Base-by-base conservation (phyloP, 2,113 vertebrate species). In the Peromyscus maniculatus region DNA sequence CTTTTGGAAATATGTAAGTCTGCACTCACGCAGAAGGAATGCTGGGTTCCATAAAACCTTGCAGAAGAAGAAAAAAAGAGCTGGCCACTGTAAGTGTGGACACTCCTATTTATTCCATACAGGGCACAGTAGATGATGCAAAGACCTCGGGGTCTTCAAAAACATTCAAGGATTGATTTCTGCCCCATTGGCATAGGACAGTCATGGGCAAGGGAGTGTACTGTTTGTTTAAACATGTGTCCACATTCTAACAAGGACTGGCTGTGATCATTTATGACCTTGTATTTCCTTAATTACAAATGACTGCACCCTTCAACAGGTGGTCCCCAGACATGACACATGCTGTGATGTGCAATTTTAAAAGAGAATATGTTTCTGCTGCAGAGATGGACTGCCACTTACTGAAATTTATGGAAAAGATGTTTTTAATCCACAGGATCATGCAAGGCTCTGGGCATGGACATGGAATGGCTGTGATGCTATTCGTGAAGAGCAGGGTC, bases 251-350 rank as follows among this genome's bases (percentile, higher is more conserved):
- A 92, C 16, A 43, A 26, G 72, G 86, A 83, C 92, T 84, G 62
- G 46, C 86, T 94, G 46, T 57, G 67, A 93, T 95, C 71, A 57
- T 88, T 91, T 91, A 91, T 33, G 75, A 89, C 59, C 93, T 15
- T 79, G 55, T 46, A 57, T 89, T 17, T 57, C 80, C 94, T 66
- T 95, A 69, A 89, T 97, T 93, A 90, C 90, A 93, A 93, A 95
- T 80, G 92, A 43, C 92, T 43, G 49, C 55, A 80, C 79, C 91
- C 71, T 91, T 93, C 26, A 6, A 77, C 96, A 97, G 97, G 95
- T 91, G 92, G 92, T 95, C 82, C 89, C 95, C 97, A 97, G 97
- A 97, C 21, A 16, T 52, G 80, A 66, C 28, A 80, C 43, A 93
- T 84, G 79, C 83, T 77, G 19, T 59, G 91, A 87, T 22, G 19